Evolutionary conservation across 2,888 invertebrate genomes (phyloP).

Genomic region (Agriopis aurantiaria): DNA sequence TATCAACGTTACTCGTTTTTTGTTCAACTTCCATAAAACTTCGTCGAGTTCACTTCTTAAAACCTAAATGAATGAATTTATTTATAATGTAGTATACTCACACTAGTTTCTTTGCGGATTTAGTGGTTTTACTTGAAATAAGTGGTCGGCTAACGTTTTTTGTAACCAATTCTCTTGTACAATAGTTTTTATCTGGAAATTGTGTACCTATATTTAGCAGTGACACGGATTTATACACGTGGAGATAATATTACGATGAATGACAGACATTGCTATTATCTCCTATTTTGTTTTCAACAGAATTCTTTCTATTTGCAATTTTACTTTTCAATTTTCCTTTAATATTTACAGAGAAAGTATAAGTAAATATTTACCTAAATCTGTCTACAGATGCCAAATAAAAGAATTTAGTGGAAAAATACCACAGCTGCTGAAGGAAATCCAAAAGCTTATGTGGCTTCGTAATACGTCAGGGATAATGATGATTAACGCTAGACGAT

Average conservation of each 20-base stretch:
- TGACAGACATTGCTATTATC: slow-evolving; percentile 14
- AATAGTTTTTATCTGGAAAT: slow-evolving; percentile 13
- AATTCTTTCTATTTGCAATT: slow-evolving; percentile 7
- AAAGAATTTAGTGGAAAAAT: slow-evolving; percentile 10
- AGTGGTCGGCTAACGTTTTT: slow-evolving; percentile 10
- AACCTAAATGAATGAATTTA: not conserved
- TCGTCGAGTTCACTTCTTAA: slow-evolving; percentile 8
- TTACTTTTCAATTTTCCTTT: slow-evolving; percentile 9
- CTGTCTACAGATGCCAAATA: not conserved
- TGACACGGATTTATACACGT: slow-evolving; percentile 35
- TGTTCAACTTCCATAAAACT: slow-evolving; percentile 3
- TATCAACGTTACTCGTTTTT: slow-evolving; percentile 8
- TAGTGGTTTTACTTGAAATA: slow-evolving; percentile 10
- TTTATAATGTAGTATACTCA: slow-evolving; percentile 6
- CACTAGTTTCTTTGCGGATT: slow-evolving; percentile 13
- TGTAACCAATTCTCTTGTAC: slow-evolving; percentile 3
- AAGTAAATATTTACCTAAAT: slow-evolving; percentile 6
- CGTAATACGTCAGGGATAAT: slow-evolving; percentile 32
- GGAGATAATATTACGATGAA: slow-evolving; percentile 13
- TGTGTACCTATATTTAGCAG: slow-evolving; percentile 20
- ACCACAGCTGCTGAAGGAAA: slow-evolving; percentile 17
- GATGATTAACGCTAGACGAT: slow-evolving; percentile 38
- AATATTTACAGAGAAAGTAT: not conserved
- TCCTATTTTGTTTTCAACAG: slow-evolving; percentile 11
- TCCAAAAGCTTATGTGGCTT: slow-evolving; percentile 36